Evolutionary conservation across 2,888 invertebrate genomes (phyloP).

Genomic region (Ichneumoninae sp.): DNA sequence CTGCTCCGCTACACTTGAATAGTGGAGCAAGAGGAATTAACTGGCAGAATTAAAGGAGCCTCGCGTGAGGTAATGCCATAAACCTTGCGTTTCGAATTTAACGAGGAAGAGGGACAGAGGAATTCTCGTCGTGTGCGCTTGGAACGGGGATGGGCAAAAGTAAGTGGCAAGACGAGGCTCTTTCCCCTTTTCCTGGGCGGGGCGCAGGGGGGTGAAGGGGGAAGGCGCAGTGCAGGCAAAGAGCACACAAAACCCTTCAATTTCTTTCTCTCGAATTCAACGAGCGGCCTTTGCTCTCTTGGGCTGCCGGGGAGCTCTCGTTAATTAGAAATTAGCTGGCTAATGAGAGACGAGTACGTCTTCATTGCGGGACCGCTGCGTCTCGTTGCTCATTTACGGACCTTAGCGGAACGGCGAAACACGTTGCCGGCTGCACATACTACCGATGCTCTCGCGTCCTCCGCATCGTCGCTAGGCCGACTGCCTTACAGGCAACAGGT

Average conservation of each 20-base stretch:
- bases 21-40: constrained; percentile 49
- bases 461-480: neutral
- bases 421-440: neutral
- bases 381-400: constrained; percentile 29
- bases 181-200: neutral
- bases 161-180: constrained; percentile 26
- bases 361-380: constrained; percentile 48
- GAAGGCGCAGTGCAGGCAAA: neutral
- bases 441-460: neutral
- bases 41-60: constrained; percentile 55
- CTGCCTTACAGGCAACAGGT: constrained; percentile 54
- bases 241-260: constrained; percentile 36
- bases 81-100: constrained; percentile 53
- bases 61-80: constrained; percentile 59
- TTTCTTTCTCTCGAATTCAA: constrained; percentile 57
- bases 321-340: constrained; percentile 63
- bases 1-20: neutral
- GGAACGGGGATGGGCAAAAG: constrained; percentile 29
- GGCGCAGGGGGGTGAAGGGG: neutral
- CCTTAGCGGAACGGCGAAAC: neutral
- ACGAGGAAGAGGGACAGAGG: constrained; percentile 11
- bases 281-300: neutral
- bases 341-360: constrained; percentile 60
- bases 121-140: constrained; percentile 31
- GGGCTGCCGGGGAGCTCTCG: constrained; percentile 45